Base-by-base conservation (phyloP, 1,140 invertebrate genomes). In the Pseudobourletiella spinata region DNA sequence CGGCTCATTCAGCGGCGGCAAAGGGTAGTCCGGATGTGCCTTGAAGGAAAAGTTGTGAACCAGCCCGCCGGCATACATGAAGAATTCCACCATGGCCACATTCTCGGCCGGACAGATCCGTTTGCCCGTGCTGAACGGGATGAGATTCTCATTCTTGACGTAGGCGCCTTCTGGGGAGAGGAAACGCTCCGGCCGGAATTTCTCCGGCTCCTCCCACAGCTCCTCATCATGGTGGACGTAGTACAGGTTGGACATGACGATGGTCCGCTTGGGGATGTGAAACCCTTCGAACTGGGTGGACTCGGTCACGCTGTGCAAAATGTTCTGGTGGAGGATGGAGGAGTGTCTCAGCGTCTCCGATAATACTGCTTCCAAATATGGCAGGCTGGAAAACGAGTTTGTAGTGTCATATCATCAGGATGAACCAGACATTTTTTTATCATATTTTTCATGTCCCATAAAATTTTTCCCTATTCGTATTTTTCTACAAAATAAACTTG, bases 101-200 rank as follows among this genome's bases (percentile, higher is more conserved):
- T 89, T 46, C 24, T 46, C 43, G 4, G 43, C 43, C 4, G 43
- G 43, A 46, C 43, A 46, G 24, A 46, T 22, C 24, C 43, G 6
- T 46, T 46, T 46, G 4, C 43, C 43, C 6, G 24, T 22, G 24
- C 4, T 8, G n/a, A 46, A 46, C 3, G 43, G 43, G 4, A 46
- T 46, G 4, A n/a, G 4, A 11, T 46, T 6, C 4, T 46, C 86
- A 0, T 84, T 84, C 20, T 86, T 72, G 2, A 74, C 71, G 51
- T 18, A 32, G 3, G 51, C 6, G 18, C 26, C 30, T 4, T 54
- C 30, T 24, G 4, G 4, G 24, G 42, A 57, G 6, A 80, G 57
- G 73, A 79, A 80, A 57, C 78, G 71, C 46, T 78, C 74, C 1
- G 79, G 79, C 18, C 70, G 65, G 61, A 76, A 80, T 24, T 55